Evolutionary conservation across 2,113 vertebrate species (phyloP), one percentile per base, ranked within the genome.

Genomic region (Entomyzon cyanotis): DNA sequence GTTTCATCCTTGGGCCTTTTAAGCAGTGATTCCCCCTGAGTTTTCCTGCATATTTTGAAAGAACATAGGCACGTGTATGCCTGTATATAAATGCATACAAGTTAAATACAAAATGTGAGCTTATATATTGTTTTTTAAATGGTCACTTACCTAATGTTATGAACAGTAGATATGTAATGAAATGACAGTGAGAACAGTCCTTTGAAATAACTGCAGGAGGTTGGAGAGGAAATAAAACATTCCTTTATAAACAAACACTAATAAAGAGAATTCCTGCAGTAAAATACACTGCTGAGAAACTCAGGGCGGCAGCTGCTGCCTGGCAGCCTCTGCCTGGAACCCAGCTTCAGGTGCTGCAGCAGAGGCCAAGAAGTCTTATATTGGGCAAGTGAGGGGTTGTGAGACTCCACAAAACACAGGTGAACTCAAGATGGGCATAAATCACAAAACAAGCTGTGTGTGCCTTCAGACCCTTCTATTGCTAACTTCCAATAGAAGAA

Each of bases 31-130:
- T 47, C 0, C 4, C 15, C 60, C 6, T 65, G n/a, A 68, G 33
- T 76, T 82, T 73, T 65, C 17, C 27, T 80, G 35, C 52, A 84
- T 65, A 5, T 70, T 20, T 80, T 70, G 50, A 83, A 81, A 49
- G 58, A 49, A 24, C 3, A 42, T 3, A 17, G 13, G 16, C 2
- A 0, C 33, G 9, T 70, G 4, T 49, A 8, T 20, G 9, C 2
- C 20, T 65, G 7, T 28, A n/a, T 80, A 23, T 42, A 65, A 62
- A 37, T 18, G 28, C 5, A 47, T 14, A 3, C 27, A 52, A 37
- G 24, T 59, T 75, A 37, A 19, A 15, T n/a, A 39, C 39, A 50
- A 70, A 70, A 56, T n/a, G 3, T 69, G 9, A 59, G 49, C 10
- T 35, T 58, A 9, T 53, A 27, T 42, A 27, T 67, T 33, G 10